A percentile compares a stretch with the other conserved stretches of the same genome.
Conservation (phyloP, 2,888 invertebrate genomes). For the Ochlodes sylvanus region DNA sequence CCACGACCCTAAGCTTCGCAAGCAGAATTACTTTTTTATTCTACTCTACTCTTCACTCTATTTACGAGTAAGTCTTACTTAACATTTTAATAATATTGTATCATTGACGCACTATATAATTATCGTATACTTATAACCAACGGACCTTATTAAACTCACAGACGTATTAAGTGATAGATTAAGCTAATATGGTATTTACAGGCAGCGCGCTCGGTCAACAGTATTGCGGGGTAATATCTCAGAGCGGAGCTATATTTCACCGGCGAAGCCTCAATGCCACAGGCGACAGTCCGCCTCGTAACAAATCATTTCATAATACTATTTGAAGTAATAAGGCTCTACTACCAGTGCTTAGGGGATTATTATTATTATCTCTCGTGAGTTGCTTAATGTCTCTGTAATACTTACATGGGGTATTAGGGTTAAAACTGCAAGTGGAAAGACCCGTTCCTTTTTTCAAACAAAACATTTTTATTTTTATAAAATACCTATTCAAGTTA, state of each 20-base stretch:
- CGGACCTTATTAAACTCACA: slow-evolving; percentile 11
- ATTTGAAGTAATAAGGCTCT: slow-evolving; percentile 26
- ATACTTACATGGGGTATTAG: background rate
- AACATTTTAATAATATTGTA: no score
- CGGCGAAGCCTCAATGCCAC: slow-evolving; percentile 33
- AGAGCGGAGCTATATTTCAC: slow-evolving; percentile 28
- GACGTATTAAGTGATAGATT: slow-evolving; percentile 1
- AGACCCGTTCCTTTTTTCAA: no score
- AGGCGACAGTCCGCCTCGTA: slow-evolving; percentile 18
- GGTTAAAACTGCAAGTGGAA: background rate
- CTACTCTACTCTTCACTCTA: no score
- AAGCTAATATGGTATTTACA: slow-evolving; percentile 6
- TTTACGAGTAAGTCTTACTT: no score
- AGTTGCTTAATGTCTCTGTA: background rate
- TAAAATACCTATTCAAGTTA: no score
- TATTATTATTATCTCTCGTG: background rate
- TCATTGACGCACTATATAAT: no score
- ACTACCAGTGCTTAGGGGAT: background rate
- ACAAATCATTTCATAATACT: slow-evolving; percentile 38
- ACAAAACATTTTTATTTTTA: no score
- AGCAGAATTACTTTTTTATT: no score
- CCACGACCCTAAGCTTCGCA: no score
- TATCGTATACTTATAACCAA: background rate
- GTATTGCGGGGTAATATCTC: slow-evolving; percentile 20
- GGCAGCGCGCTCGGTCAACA: slow-evolving; percentile 9